Conservation (phyloP, 2,113 vertebrate species). For the Rattus rattus region DNA sequence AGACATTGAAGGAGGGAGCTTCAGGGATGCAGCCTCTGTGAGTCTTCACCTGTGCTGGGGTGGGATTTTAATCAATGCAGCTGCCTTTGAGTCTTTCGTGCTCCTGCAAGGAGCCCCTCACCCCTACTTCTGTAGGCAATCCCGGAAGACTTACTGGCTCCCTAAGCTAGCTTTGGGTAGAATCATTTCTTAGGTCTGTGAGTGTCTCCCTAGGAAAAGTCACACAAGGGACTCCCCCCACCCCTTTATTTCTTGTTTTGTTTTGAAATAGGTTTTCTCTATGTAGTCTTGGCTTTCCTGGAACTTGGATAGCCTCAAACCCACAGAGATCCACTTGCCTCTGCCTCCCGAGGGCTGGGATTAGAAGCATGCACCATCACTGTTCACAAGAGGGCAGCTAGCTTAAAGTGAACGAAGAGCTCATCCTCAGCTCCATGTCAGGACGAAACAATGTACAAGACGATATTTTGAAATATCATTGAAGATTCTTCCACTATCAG, state of each 20-base stretch:
- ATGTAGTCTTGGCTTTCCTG: background rate
- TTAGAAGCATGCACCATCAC: background rate
- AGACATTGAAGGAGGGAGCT: no score
- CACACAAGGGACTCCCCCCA: background rate
- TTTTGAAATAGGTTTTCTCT: background rate
- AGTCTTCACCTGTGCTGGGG: background rate
- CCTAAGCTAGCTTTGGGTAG: background rate
- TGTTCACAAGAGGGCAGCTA: no score
- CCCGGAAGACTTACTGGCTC: background rate
- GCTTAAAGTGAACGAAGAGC: background rate
- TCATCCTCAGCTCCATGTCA: background rate
- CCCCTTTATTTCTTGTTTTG: background rate
- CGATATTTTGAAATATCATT: background rate
- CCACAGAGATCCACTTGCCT: background rate
- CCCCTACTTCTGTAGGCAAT: background rate
- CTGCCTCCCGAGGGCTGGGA: background rate
- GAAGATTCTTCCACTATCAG: background rate
- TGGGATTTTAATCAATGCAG: background rate
- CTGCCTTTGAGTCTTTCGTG: background rate
- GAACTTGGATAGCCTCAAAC: background rate
- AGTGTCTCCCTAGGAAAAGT: background rate
- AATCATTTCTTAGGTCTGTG: background rate
- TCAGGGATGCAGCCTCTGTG: no score
- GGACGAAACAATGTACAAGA: background rate
- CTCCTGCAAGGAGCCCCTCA: background rate